Percentiles rank a stretch among this genome's conserved stretches.
Evolutionary conservation across 1,140 invertebrate genomes (phyloP).

Genomic region (Lasioglossum albipes): DNA sequence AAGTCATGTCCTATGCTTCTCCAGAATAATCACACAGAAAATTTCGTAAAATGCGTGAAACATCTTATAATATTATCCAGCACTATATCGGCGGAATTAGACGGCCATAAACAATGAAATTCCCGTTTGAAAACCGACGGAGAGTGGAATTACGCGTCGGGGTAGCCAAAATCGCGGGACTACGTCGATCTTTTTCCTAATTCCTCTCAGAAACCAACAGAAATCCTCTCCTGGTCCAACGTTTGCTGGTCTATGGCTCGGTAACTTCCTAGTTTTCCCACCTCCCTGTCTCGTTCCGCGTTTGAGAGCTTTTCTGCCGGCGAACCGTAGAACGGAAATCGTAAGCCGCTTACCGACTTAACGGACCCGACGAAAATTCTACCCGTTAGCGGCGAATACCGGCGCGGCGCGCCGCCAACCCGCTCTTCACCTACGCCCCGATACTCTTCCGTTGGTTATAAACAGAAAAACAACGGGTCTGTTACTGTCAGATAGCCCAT

Average conservation of each 20-base stretch:
- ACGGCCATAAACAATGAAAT: not conserved
- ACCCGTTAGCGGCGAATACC: constrained; percentile 41
- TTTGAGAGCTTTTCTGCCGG: not conserved
- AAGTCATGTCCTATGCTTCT: too few species aligned
- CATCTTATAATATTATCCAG: too few species aligned
- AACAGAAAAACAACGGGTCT: not conserved
- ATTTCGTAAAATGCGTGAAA: too few species aligned
- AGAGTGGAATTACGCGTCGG: not conserved
- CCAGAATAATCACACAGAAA: too few species aligned
- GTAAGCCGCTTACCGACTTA: constrained; percentile 77
- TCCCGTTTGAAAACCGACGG: constrained; percentile 21
- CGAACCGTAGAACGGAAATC: constrained; percentile 68
- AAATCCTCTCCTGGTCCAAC: constrained; percentile 40
- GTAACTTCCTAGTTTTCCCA: not conserved
- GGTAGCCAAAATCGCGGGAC: not conserved
- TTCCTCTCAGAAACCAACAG: constrained; percentile 27
- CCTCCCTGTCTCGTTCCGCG: constrained; percentile 1
- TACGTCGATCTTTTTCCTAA: constrained; percentile 46
- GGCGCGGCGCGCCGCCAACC: constrained; percentile 33
- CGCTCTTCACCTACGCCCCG: constrained; percentile 23
- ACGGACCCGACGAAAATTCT: constrained; percentile 75
- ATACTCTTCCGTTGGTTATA: not conserved
- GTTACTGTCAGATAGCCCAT: not conserved
- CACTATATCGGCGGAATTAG: too few species aligned
- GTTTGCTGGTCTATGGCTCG: not conserved